Conservation (phyloP, 1,140 invertebrate species). For the Tetragnatha versicolor region DNA sequence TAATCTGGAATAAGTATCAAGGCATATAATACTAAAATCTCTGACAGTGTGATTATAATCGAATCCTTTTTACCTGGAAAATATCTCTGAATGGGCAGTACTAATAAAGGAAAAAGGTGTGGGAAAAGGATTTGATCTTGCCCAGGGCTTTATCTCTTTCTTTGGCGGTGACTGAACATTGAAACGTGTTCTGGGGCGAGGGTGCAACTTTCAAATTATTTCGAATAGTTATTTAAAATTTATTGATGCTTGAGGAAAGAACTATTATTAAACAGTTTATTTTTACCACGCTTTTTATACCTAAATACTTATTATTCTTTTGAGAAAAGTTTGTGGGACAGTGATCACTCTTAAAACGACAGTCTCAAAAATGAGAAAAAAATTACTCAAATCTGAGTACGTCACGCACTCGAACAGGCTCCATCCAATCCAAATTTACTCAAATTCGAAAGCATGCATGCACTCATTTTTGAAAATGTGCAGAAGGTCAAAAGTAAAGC, state of each 20-base stretch:
- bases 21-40: conserved; percentile 18
- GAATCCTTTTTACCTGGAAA: conserved; percentile 23
- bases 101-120: background rate
- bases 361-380: too few relatives aligned
- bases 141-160: background rate
- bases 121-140: background rate
- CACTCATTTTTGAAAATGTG: too few relatives aligned
- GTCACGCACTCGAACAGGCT: too few relatives aligned
- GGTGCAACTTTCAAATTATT: background rate
- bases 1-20: conserved; percentile 16
- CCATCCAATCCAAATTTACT: too few relatives aligned
- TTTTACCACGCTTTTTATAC: background rate
- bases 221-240: background rate
- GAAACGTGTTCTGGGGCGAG: background rate
- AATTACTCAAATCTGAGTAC: too few relatives aligned
- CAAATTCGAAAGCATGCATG: too few relatives aligned
- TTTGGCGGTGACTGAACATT: background rate
- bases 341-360: too few relatives aligned
- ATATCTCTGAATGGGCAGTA: background rate
- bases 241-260: background rate
- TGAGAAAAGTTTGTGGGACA: too few relatives aligned
- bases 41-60: conserved; percentile 6
- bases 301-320: background rate
- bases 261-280: background rate
- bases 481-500: too few relatives aligned